Evolutionary conservation across 2,888 invertebrate genomes (phyloP).

Genomic region (Aphodius granarius): DNA sequence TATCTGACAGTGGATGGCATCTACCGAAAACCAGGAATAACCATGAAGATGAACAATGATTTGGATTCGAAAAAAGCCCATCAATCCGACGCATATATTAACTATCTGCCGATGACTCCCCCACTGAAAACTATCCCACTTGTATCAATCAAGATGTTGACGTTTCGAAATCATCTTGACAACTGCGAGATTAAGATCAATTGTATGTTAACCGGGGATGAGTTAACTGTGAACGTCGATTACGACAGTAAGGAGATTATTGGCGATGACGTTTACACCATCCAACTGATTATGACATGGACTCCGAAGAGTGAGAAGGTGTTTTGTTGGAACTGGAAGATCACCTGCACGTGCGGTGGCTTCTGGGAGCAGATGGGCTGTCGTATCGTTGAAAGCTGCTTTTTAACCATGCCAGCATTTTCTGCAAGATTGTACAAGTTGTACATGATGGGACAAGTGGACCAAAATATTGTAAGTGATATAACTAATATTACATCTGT

Average conservation of each 20-base stretch:
- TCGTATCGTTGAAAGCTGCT: background rate
- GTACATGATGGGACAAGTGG: background rate
- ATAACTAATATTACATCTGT: too few species aligned
- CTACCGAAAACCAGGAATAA: background rate
- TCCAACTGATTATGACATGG: background rate
- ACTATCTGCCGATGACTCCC: background rate
- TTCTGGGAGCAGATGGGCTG: background rate
- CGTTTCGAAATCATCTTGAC: background rate
- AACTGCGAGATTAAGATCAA: background rate
- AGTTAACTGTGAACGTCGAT: background rate
- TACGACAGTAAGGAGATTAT: background rate
- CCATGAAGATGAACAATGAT: background rate
- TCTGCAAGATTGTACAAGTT: background rate
- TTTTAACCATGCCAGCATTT: background rate
- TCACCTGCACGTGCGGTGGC: background rate
- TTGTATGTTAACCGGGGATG: background rate
- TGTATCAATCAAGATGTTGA: background rate
- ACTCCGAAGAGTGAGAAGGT: background rate
- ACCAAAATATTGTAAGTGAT: background rate
- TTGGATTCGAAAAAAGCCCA: background rate
- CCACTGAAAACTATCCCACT: background rate
- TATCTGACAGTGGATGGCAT: background rate
- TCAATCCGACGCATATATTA: background rate
- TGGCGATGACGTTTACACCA: background rate
- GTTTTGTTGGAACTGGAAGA: background rate